These are phyloP conservation scores for Agrochola litura DNA, from an alignment of 2,888 invertebrate species.

Conservation along the genomic window DNA sequence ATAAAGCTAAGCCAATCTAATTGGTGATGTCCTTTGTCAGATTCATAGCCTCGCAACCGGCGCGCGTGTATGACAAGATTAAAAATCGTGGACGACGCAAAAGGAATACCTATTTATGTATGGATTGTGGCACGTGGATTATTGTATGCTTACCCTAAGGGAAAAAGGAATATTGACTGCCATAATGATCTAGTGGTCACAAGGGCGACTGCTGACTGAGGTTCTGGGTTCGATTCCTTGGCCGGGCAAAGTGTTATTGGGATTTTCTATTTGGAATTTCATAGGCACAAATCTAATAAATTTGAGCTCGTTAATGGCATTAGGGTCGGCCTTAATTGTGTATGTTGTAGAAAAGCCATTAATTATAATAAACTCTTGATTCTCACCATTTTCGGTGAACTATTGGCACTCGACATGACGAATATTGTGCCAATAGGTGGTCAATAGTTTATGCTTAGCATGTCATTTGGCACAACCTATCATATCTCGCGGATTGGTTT, in stretches of 20 bases:
- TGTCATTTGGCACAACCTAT: not conserved
- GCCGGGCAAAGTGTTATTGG: not conserved
- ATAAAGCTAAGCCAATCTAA: conserved; percentile 26
- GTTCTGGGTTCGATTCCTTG: not conserved
- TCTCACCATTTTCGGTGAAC: not conserved
- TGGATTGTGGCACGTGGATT: not conserved
- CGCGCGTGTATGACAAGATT: conserved; percentile 13
- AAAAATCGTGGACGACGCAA: conserved; percentile 3
- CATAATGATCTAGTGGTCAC: not conserved
- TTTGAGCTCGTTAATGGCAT: no score
- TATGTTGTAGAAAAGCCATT: not conserved
- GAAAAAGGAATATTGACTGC: not conserved
- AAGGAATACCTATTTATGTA: not conserved
- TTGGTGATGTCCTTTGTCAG: conserved; percentile 31
- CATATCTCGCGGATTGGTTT: not conserved
- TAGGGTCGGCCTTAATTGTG: no score
- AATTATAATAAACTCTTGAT: not conserved
- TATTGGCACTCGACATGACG: conserved; percentile 2
- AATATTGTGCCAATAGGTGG: conserved; percentile 18
- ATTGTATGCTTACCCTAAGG: not conserved
- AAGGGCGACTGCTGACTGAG: not conserved
- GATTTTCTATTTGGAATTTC: not conserved
- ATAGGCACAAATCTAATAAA: no score
- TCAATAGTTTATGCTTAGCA: not conserved
- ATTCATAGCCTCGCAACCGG: not conserved